Base-by-base conservation (phyloP, 2,888 invertebrate species). In the Apamea sordens region DNA sequence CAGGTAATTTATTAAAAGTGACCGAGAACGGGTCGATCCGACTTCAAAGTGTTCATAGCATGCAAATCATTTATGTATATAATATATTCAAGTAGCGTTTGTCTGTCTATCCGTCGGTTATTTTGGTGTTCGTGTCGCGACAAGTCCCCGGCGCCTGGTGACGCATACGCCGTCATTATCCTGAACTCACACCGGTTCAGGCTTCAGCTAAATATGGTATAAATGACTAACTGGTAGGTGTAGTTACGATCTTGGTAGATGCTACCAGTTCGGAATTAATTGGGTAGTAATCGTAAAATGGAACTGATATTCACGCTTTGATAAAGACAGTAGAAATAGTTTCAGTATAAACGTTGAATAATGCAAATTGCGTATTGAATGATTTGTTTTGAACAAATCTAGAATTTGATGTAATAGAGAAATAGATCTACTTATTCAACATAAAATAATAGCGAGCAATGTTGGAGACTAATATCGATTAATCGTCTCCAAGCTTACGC, bases 121-220 rank as follows among this genome's bases (percentile, higher is more conserved):
- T 93, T 93, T 93, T 82, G 85, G 89, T 89, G 83, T 77, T 79
- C 88, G 71, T 83, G 92, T 91, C 92, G 92, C 92, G 93, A 92
- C 93, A 90, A 91, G 92, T 91, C 90, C 4, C 78, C 89, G 94
- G 91, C 93, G 93, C 91, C 91, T 82, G 88, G 89, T 95, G 95
- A 95, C 95, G 92, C 95, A 95, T 92, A 85, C 90, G 88, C 91
- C 91, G 89, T 91, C 89, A 93, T 93, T 93, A 93, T 93, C 92
- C 91, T 91, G 93, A 90, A 89, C 92, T 89, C 91, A 88, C 89
- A 91, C 88, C 89, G 89, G 90, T 92, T 91, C 90, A 86, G 89
- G 89, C 90, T 92, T 91, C 90, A 86, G 89, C 94, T 95, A 94
- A 93, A 94, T 93, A 92, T 92, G 93, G 94, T 86, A 82, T 88